Percentiles rank a stretch among this genome's conserved stretches.
Conservation (phyloP, 2,797 vertebrate genomes). For the Odontamblyopus rebecca region DNA sequence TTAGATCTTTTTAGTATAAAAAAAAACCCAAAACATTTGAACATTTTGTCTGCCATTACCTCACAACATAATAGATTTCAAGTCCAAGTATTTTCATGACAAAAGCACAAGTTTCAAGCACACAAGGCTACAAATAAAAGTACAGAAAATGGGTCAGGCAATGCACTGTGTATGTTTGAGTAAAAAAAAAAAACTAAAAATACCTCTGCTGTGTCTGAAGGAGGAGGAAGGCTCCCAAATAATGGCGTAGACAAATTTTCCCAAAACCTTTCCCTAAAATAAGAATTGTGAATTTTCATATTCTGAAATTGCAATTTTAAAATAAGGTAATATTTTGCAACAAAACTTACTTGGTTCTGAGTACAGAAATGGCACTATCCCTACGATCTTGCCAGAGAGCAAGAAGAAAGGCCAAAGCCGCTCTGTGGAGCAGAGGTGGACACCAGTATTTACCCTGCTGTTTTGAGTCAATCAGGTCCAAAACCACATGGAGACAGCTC, state of each 20-base stretch:
- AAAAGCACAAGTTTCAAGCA: constrained; percentile 95
- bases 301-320: not conserved
- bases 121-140: constrained; percentile 81
- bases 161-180: not conserved
- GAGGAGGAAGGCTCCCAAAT: constrained; percentile 86
- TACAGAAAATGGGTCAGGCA: not conserved
- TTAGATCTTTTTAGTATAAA: too few relatives aligned
- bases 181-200: not conserved
- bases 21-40: not conserved
- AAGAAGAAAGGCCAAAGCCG: constrained; percentile 91
- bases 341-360: constrained; percentile 87
- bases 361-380: constrained; percentile 93
- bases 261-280: constrained; percentile 92
- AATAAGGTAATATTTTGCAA: not conserved
- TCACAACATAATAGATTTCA: constrained; percentile 96
- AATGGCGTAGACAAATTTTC: constrained; percentile 91
- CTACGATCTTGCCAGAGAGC: constrained; percentile 97
- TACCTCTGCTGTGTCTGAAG: constrained; percentile 94
- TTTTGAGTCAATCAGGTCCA: constrained; percentile 90
- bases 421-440: constrained; percentile 89
- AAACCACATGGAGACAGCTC: constrained; percentile 93
- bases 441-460: constrained; percentile 94
- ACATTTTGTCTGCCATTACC: constrained; percentile 72
- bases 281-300: not conserved
- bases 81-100: constrained; percentile 97